Base-by-base conservation (phyloP, 2,797 vertebrate species). In the Rhinoraja longicauda region DNA sequence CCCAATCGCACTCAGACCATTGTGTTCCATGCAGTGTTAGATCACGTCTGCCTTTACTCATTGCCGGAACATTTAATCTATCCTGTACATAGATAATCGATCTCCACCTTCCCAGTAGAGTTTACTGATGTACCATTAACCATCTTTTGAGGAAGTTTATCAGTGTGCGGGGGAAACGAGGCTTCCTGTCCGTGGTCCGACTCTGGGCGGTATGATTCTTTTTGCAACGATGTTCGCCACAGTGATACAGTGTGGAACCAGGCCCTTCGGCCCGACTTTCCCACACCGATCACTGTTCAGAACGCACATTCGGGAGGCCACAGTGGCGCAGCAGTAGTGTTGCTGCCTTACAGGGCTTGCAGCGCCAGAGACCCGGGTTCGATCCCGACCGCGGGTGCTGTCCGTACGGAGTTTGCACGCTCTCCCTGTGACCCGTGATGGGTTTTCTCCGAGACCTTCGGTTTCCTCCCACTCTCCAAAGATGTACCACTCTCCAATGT, bases 1-100 rank as follows among this genome's bases (percentile, higher is more conserved):
- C 82, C 82, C 82, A 86, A 17, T 64, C 62, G 57, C 29, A 32
- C 57, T 86, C 57, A 62, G 57, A 86, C 57, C 57, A 86, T 86
- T 86, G 82, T 86, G 57, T n/a, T 86, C 82, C 62, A n/a, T n/a
- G 17, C 59, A 86, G 82, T 32, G n/a, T 86, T 86, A 86, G 59
- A 86, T 86, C 59, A 86, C 8, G 29, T 64, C 82, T 86, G 82
- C 62, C 57, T 86, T 29, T 86, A 62, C 57, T 64, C 57, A 86
- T 64, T 82, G 82, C 82, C 59, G 64, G n/a, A 86, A 62, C 82
- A 86, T n/a, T 86, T 29, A 86, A 67, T 88, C 59, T 67, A 67
- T 24, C 17, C 32, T 67, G 84, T 24, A 67, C 62, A 17, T 9
- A 9, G 62, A 67, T 88, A 67, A 67, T 88, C 62, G 84, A 88